Evolutionary conservation across 2,113 vertebrate genomes (phyloP).

Genomic region (Coracopsis vasa): DNA sequence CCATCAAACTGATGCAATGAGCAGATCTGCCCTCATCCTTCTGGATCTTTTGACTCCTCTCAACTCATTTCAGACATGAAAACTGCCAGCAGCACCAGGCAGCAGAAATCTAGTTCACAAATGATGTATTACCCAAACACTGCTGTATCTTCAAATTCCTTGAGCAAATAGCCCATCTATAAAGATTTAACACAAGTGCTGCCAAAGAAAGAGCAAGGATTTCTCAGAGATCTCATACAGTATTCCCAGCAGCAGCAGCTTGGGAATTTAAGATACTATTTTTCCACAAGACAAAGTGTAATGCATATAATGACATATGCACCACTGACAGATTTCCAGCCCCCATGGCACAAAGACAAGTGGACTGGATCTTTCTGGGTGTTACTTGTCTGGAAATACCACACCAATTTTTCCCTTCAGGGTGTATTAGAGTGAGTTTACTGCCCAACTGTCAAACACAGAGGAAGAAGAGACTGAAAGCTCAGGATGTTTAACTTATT

Average conservation of each 20-base stretch:
- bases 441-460: neutral
- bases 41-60: neutral
- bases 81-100: neutral
- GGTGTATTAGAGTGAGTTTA: neutral
- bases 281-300: neutral
- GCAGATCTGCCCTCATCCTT: neutral
- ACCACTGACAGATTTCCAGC: neutral
- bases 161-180: neutral
- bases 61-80: neutral
- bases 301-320: neutral
- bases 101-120: neutral
- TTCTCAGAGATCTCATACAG: neutral
- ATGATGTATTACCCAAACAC: neutral
- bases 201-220: neutral
- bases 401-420: neutral
- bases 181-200: neutral
- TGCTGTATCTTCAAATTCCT: neutral
- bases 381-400: neutral
- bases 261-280: neutral
- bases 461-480: neutral
- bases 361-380: neutral
- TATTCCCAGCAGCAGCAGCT: neutral
- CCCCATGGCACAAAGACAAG: neutral
- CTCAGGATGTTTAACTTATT: neutral
- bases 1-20: neutral